Percentiles rank a stretch among this genome's conserved stretches.
Conservation (phyloP, 2,888 invertebrate species). For the Onchidella celtica region DNA sequence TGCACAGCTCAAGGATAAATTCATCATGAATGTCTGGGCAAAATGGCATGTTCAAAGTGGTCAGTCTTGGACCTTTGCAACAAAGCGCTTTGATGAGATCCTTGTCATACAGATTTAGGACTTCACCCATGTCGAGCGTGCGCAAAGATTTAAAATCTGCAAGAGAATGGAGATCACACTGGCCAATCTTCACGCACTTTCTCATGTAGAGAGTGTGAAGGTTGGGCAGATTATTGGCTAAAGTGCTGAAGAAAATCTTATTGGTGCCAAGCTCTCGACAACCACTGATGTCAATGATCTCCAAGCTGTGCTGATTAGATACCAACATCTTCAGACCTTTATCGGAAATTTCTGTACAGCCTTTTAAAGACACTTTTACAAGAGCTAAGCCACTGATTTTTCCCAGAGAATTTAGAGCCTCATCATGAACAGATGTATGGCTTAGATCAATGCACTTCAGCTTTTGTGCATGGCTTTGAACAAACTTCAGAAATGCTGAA, state of each 20-base stretch:
- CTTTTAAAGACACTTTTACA: conserved; percentile 82
- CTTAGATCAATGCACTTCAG: conserved; percentile 86
- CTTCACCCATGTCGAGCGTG: conserved; percentile 41
- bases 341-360: conserved; percentile 85
- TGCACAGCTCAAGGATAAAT: conserved; percentile 83
- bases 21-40: conserved; percentile 85
- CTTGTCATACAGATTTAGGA: conserved; percentile 26
- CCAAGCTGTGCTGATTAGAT: conserved; percentile 83
- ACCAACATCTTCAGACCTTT: conserved; percentile 83
- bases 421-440: conserved; percentile 86
- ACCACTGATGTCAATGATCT: conserved; percentile 84
- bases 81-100: conserved; percentile 47
- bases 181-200: conserved; percentile 81
- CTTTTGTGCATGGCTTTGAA: conserved; percentile 82
- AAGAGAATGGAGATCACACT: conserved; percentile 38
- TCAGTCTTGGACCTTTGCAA: conserved; percentile 80
- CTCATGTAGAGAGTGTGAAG: conserved; percentile 85
- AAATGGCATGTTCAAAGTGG: conserved; percentile 82
- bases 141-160: conserved; percentile 19
- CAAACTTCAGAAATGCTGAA: conserved; percentile 84
- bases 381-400: conserved; percentile 83
- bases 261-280: conserved; percentile 82
- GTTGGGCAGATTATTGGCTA: conserved; percentile 84
- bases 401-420: conserved; percentile 83
- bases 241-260: conserved; percentile 69